phyloP scores from a whole-genome alignment of 2,888 invertebrate species.

The Melipona bicolor region DNA sequence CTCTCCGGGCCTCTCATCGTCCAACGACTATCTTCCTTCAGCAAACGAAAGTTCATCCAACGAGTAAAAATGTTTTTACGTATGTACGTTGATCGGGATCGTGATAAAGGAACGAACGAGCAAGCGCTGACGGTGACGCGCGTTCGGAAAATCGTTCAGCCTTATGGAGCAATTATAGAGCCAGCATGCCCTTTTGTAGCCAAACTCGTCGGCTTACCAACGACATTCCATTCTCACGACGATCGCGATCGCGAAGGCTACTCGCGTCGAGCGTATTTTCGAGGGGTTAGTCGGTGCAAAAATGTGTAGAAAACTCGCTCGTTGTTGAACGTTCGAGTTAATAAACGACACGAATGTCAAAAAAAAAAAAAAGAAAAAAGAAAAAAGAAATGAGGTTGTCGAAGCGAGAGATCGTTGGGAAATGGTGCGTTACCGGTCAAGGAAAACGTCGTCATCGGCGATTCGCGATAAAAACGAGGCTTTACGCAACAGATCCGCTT shows the following conservation, averaged over 20 bases:
- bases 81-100: constrained; percentile 9
- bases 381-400: neutral
- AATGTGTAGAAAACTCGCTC: too few relatives aligned
- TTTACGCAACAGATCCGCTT: neutral
- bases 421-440: constrained; percentile 54
- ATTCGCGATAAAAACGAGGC: constrained; percentile 36
- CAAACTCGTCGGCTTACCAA: constrained; percentile 69
- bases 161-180: constrained; percentile 65
- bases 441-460: constrained; percentile 47
- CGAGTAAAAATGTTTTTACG: neutral
- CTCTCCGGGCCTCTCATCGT: constrained; percentile 12
- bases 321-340: neutral
- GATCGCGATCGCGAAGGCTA: constrained; percentile 62
- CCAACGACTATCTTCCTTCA: constrained; percentile 7
- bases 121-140: constrained; percentile 20
- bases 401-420: constrained; percentile 46
- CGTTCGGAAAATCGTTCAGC: constrained; percentile 69
- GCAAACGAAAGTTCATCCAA: constrained; percentile 9
- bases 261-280: neutral
- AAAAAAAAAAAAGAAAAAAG: too few relatives aligned
- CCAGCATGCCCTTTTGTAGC: constrained; percentile 70
- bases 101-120: constrained; percentile 17
- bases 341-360: neutral
- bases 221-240: constrained; percentile 72
- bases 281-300: neutral